Evolutionary conservation across 2,113 vertebrate genomes (phyloP).

Genomic region (Burhinus oedicnemus): DNA sequence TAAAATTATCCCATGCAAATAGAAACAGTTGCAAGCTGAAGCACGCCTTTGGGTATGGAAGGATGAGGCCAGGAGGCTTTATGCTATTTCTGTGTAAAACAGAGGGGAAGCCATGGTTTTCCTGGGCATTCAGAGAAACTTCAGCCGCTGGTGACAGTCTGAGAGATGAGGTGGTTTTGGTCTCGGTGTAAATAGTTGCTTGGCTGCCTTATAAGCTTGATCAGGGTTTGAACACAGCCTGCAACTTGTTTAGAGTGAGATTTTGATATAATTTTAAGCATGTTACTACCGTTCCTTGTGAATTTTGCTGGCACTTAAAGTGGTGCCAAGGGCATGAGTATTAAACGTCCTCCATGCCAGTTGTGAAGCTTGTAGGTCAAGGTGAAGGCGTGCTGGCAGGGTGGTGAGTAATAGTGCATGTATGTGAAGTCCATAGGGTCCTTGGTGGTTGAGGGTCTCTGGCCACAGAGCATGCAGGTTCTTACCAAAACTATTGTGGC

Average conservation of each 20-base stretch:
- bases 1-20: conserved; percentile 50
- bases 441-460: not conserved
- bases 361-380: not conserved
- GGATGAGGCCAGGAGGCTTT: not conserved
- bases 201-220: not conserved
- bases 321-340: not conserved
- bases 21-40: conserved; percentile 18
- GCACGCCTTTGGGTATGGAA: not conserved
- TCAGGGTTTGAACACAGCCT: not conserved
- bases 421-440: not conserved
- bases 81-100: not conserved
- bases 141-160: not conserved
- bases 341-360: not conserved
- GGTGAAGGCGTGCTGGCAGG: not conserved
- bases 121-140: fast-evolving
- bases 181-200: not conserved
- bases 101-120: not conserved
- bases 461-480: not conserved
- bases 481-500: fast-evolving
- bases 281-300: not conserved
- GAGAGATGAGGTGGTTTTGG: not conserved
- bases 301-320: not conserved
- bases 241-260: not conserved
- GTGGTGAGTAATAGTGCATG: not conserved
- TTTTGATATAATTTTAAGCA: not conserved